Evolutionary conservation across 2,888 invertebrate genomes (phyloP).

Genomic region (Trimorus sp.): DNA sequence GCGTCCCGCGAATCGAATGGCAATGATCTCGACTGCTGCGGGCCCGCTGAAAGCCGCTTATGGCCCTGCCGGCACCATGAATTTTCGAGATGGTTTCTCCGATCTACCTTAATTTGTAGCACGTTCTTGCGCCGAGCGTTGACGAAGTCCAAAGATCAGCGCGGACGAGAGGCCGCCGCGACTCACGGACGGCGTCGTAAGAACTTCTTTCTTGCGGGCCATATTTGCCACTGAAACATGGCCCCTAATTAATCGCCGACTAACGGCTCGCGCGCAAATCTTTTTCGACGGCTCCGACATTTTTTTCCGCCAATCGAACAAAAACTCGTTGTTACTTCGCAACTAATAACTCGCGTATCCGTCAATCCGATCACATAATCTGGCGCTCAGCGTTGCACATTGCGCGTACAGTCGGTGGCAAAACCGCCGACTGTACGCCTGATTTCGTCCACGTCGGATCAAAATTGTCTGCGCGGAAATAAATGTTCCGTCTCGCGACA

Average conservation of each 20-base stretch:
- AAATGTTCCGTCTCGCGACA: neutral
- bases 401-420: no score
- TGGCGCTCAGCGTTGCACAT: no score
- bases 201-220: constrained; percentile 66
- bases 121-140: constrained; percentile 78
- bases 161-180: constrained; percentile 63
- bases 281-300: neutral
- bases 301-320: constrained; percentile 10
- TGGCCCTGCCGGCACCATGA: constrained; percentile 58
- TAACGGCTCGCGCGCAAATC: constrained; percentile 52
- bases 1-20: constrained; percentile 43
- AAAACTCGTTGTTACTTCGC: neutral
- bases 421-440: no score
- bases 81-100: constrained; percentile 78
- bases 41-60: constrained; percentile 31
- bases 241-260: constrained; percentile 79
- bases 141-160: constrained; percentile 70
- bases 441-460: no score
- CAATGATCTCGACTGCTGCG: constrained; percentile 37
- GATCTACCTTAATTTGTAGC: constrained; percentile 80
- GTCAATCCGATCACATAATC: no score
- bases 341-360: no score
- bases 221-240: constrained; percentile 79
- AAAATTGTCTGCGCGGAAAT: neutral
- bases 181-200: constrained; percentile 57